Evolutionary conservation across 2,797 vertebrate species (phyloP).

Genomic region (Artibeus lituratus): DNA sequence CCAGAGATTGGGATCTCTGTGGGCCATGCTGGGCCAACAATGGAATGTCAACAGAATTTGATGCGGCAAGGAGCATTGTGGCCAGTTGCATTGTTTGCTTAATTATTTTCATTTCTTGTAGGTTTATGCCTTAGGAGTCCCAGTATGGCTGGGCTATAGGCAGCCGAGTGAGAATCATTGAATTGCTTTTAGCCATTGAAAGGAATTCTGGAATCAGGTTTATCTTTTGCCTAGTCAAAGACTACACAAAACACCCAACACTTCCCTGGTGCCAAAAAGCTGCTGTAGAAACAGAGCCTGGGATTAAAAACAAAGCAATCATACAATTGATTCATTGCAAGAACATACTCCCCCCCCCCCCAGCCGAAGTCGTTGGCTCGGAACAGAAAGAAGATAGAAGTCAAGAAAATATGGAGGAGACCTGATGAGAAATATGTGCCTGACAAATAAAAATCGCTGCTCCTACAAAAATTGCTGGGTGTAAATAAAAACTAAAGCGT

Average conservation of each 20-base stretch:
- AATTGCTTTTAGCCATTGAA: background rate
- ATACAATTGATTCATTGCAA: background rate
- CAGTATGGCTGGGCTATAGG: background rate
- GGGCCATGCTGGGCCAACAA: background rate
- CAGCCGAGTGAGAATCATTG: background rate
- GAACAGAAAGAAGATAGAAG: background rate
- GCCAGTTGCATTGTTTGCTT: background rate
- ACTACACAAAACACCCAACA: background rate
- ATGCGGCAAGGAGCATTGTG: background rate
- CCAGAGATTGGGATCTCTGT: background rate
- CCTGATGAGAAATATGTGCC: background rate
- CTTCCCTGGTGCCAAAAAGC: background rate
- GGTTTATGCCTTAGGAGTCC: background rate
- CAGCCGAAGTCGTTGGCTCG: background rate
- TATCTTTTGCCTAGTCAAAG: background rate
- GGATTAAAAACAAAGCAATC: conserved; percentile 24
- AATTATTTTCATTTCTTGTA: background rate
- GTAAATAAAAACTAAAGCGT: background rate
- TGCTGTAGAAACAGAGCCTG: background rate
- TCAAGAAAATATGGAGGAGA: background rate
- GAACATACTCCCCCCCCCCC: background rate
- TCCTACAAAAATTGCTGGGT: background rate
- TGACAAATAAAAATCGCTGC: background rate
- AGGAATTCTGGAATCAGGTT: background rate
- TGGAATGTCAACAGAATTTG: background rate